Evolutionary conservation across 2,797 vertebrate genomes (phyloP), one percentile per base, ranked within the genome.

Genomic region (Phrynocephalus forsythii): DNA sequence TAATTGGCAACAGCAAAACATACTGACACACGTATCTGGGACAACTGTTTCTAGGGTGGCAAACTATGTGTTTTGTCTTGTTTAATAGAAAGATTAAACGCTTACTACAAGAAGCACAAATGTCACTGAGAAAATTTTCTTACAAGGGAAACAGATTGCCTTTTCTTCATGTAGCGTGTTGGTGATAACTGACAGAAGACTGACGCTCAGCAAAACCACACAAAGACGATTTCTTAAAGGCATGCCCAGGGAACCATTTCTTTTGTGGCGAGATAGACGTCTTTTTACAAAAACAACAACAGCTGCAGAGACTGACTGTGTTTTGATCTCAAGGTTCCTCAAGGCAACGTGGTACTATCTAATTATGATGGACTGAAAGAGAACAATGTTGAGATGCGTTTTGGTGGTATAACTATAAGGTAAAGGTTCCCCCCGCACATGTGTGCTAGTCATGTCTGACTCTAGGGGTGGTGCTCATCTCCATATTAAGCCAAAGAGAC

Each of bases 41-140:
- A 60, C 3, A 38, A 60, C 33, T 67, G 15, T 85, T 78, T 85
- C 60, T 66, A 38, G 72, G 48, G 38, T 66, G 28, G 15, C 24
- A 82, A 77, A 30, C 1, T 6, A 73, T 60, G 30, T 77, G n/a
- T 79, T 33, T 28, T 73, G 56, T 75, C 69, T 88, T 79, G 28
- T 73, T 79, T 75, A 52, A 79, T 66, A 84, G 68, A 66, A 80
- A 81, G 71, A 75, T 66, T 28, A 73, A 79, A 73, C 67, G 18
- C 52, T 44, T 44, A 66, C 18, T 69, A 78, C 24, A 75, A 48
- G 33, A 68, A 88, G 48, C 11, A 71, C 18, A 48, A 71, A 50
- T n/a, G 3, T 80, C 11, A 33, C 22, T 78, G 33, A 60, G 69
- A 68, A 75, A 26, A 26, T 80, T 18, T 80, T 66, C 56, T 50